phyloP scores from a whole-genome alignment of 2,888 invertebrate species.

The Junonia oenone region DNA sequence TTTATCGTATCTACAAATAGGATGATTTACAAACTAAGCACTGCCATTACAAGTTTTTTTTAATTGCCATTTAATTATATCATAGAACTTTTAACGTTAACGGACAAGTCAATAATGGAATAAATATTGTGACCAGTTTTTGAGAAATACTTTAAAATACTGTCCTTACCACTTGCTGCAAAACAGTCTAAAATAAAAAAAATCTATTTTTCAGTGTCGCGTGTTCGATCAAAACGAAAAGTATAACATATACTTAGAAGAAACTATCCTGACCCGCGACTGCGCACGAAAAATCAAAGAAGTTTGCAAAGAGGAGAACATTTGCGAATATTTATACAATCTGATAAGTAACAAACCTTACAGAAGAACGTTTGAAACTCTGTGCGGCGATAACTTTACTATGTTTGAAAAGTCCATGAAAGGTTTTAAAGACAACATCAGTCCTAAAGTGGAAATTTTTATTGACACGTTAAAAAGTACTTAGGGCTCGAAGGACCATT shows the following conservation, averaged over 20 bases:
- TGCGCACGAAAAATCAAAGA: constrained; percentile 43
- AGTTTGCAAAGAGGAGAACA: constrained; percentile 5
- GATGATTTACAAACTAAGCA: no score
- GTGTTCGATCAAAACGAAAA: constrained; percentile 83
- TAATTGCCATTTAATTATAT: no score
- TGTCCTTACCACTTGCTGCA: no score
- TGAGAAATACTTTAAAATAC: no score
- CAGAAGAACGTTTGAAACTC: constrained; percentile 34
- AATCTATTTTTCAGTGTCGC: constrained; percentile 74
- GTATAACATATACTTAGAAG: constrained; percentile 81
- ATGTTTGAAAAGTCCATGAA: constrained; percentile 30
- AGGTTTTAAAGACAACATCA: constrained; percentile 5
- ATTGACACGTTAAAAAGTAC: constrained; percentile 10
- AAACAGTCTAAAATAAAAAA: no score
- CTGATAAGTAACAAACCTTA: constrained; percentile 27
- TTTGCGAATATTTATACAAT: not conserved
- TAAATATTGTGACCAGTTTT: no score
- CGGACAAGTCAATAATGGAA: no score
- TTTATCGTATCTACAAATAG: no score
- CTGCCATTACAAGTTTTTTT: no score
- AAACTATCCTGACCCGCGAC: constrained; percentile 52
- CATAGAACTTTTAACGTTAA: no score
- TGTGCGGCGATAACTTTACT: constrained; percentile 44
- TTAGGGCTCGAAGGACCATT: not conserved
- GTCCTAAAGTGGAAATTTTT: constrained; percentile 27